Percentiles rank a stretch among this genome's conserved stretches.
phyloP scores from a whole-genome alignment of 2,113 vertebrate species.

The Pristiophorus japonicus region DNA sequence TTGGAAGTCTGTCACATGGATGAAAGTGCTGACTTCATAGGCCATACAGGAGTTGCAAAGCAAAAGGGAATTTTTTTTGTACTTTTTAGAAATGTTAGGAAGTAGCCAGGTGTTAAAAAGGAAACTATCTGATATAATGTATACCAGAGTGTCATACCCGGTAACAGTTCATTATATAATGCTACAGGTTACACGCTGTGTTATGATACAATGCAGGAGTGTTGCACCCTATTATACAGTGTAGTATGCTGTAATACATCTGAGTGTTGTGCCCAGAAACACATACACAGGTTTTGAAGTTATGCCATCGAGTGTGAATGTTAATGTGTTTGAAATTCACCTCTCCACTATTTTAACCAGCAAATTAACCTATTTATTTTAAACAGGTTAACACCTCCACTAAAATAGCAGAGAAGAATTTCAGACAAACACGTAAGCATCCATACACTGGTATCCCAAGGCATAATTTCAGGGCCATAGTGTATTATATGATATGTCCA shows the following conservation, averaged over 20 bases:
- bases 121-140: background rate
- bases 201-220: background rate
- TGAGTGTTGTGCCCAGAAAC: background rate
- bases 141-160: background rate
- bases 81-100: constrained; percentile 9
- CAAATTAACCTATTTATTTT: background rate
- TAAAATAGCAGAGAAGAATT: background rate
- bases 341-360: background rate
- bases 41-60: background rate
- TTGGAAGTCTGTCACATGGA: constrained; percentile 1
- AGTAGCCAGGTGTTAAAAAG: background rate
- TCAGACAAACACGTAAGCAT: background rate
- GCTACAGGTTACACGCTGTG: background rate
- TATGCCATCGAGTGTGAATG: background rate
- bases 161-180: background rate
- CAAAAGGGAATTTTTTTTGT: constrained; percentile 22
- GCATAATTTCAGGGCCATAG: background rate
- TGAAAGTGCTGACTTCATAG: constrained; percentile 8
- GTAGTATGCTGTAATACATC: background rate
- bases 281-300: background rate
- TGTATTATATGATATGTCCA: background rate
- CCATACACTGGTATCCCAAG: background rate
- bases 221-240: background rate
- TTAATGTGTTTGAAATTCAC: background rate
- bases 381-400: background rate